Evolutionary conservation across 2,797 vertebrate species (phyloP).

Genomic region (Anguilla marmorata): DNA sequence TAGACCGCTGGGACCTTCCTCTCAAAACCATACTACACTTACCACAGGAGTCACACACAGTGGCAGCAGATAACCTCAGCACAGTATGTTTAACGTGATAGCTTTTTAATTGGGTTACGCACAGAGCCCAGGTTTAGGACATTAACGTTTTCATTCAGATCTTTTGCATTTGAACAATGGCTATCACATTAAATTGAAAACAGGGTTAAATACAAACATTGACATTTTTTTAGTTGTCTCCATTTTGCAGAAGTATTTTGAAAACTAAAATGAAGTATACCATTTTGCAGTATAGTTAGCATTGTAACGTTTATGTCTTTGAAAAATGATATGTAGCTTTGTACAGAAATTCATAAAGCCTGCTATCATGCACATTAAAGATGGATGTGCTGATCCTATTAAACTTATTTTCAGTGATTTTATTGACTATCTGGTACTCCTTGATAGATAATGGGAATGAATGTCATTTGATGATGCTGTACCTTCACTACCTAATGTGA

Average conservation of each 20-base stretch:
- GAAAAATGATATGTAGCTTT: no score
- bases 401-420: no score
- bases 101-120: not conserved
- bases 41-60: not conserved
- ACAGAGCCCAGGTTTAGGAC: not conserved
- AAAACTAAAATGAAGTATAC: no score
- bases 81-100: not conserved
- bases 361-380: no score
- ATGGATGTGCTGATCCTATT: no score
- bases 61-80: not conserved
- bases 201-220: not conserved
- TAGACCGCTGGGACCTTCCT: slow-evolving; percentile 3
- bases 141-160: not conserved
- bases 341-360: no score
- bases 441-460: no score
- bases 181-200: not conserved
- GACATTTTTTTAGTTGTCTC: not conserved
- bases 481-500: not conserved
- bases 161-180: not conserved
- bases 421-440: no score
- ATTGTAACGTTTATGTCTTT: no score
- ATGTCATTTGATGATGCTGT: not conserved
- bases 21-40: slow-evolving; percentile 32
- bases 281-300: no score
- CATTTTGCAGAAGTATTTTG: no score